Evolutionary conservation across 2,113 vertebrate species (phyloP), one percentile per base, ranked within the genome.

Genomic region (Salvelinus sp.): DNA sequence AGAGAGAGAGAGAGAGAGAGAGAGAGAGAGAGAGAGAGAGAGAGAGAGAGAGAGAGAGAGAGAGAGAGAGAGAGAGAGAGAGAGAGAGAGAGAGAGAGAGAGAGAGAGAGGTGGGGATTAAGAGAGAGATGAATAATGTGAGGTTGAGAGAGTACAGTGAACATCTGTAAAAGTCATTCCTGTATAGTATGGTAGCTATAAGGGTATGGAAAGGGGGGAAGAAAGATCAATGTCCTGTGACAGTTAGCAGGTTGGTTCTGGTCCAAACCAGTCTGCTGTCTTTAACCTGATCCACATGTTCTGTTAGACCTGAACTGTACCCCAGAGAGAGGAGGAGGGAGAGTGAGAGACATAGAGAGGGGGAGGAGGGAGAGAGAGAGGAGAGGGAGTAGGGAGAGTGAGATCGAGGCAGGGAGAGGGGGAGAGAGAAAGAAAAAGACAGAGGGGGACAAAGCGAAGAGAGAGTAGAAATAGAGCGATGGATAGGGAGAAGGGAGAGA

Each of bases 211-310:
- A 90, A 89, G 88, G 20, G 82, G 88, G 86, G 82, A 88, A 92
- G 91, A 92, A 91, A 93, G 93, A 93, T 90, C 92, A 93, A 94
- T 93, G 92, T 92, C 82, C 91, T 92, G 89, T 92, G 93, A 92
- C 91, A 89, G 88, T 90, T 33, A 33, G 38, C 9, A 44, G 38
- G 38, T 86, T 83, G 88, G 92, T 91, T 90, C 86, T 87, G 87
- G 86, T 89, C 88, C 89, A 87, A 88, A 85, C 73, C 83, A 74
- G 73, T 83, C 38, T 10, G 38, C 76, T 82, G 81, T 88, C 66
- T 90, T 57, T 92, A 93, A 94, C 88, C 90, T 60, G 84, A 91
- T 93, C 91, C 93, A 92, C 88, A 91, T 93, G 91, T 14, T 20
- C 54, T 57, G 54, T 57, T 57, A 57, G 54, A 57, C 54, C 54